Base-by-base conservation (phyloP, 2,888 invertebrate genomes). In the Rotaria socialis region DNA sequence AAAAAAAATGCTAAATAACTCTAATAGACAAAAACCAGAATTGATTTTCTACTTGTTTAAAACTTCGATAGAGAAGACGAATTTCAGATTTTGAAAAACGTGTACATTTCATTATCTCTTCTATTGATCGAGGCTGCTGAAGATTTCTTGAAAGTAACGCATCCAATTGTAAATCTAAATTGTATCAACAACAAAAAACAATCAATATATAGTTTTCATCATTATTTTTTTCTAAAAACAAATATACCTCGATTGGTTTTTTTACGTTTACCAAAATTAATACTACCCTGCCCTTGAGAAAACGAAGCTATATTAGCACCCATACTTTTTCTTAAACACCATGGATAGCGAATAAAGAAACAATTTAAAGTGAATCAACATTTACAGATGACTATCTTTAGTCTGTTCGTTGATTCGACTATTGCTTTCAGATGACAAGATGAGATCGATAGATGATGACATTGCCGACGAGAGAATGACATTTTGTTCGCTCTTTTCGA, bases 61-160 rank as follows among this genome's bases (percentile, higher is more conserved):
- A 96, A 88, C 96, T 96, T 89, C 97, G 93, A 93, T 97, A 97
- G 92, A 97, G 95, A 90, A 96, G 94, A 92, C 97, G 96, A 90
- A 97, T 94, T 93, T 97, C 97, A 87, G 91, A 91, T 86, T 90
- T 89, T 67, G 95, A 94, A 93, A 97, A 97, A 89, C 85, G 60
- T n/a, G 87, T 87, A n/a, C 56, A 85, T 85, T 85, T 85, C n/a
- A 87, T 80, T 24, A 87, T 41, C 56, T 87, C 87, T 27, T 87
- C 86, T 16, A 86, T 75, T 19, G 85, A 75, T 52, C 85, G 75
- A n/a, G 86, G 80, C 47, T 80, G 80, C n/a, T 80, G 80, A 47
- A 80, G 35, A 43, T 10, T 10, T 80, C 47, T 80, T 47, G 47
- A 80, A n/a, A 80, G 24, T n/a, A 80, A 11, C n/a, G n/a, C 47